Evolutionary conservation across 2,888 invertebrate genomes (phyloP), one percentile per base, ranked within the genome.

Genomic region (Crocallis elinguaria): DNA sequence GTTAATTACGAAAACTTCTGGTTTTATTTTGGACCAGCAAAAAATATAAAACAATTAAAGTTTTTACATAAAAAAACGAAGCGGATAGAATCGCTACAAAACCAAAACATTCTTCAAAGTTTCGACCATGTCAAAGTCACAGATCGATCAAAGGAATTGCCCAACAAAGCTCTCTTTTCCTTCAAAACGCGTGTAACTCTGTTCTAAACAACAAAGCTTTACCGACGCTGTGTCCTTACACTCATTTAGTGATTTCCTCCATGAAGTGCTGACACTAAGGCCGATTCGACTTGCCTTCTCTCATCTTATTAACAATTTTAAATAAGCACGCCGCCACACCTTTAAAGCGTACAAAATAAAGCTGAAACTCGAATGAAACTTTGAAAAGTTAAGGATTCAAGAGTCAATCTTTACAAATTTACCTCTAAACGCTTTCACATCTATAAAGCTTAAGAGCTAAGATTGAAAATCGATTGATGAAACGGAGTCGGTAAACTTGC

Each of bases 221-320:
- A 35, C 48, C 56, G 69, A 55, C 67, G 67, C 73, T 69, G 71
- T 71, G 56, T 66, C 70, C 57, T 65, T 69, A 67, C 62, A 71
- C 77, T 75, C 77, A 77, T 81, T 82, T 74, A 75, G 66, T 59
- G 55, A 69, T 74, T 71, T 69, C 73, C 68, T 63, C 81, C 86
- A 78, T 87, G 83, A 86, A 86, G 86, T 86, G 89, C 86, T 88
- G 90, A 90, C 89, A 87, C 85, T 90, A 85, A 90, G 87, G 64
- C 82, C 86, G 65, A 83, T 88, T 85, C 76, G 86, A 74, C 67
- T 69, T 78, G 82, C 77, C 76, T 77, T 79, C 82, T 85, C 83
- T 78, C 80, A 82, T 78, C 79, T 79, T 64, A 72, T 60, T 61
- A 62, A 75, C 77, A 64, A 74, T 66, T 45, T 61, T 69, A 57